A percentile compares a stretch with the other conserved stretches of the same genome.
Conservation (phyloP, 2,888 invertebrate species). For the Cantharis flavilabris region DNA sequence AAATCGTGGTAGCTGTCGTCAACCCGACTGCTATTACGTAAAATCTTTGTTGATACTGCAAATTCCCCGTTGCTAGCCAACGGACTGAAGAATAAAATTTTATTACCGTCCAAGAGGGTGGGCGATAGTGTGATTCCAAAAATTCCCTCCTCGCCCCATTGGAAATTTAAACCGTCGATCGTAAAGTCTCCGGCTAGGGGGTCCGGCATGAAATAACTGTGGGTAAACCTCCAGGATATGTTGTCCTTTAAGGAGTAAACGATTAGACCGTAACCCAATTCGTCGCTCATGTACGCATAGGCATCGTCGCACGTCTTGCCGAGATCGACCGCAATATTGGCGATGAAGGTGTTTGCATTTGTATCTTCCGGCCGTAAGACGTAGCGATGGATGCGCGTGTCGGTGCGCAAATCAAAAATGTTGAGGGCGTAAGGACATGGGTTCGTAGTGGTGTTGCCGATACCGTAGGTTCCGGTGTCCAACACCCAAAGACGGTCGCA, state of each 20-base stretch:
- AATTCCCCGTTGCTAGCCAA: slow-evolving; percentile 79
- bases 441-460: slow-evolving; percentile 74
- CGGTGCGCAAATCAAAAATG: slow-evolving; percentile 76
- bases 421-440: slow-evolving; percentile 80
- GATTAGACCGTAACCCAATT: slow-evolving; percentile 80
- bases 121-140: slow-evolving; percentile 72
- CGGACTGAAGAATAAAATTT: slow-evolving; percentile 78
- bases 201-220: slow-evolving; percentile 81
- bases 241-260: slow-evolving; percentile 78
- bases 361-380: slow-evolving; percentile 73
- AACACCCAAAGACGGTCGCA: slow-evolving; percentile 84
- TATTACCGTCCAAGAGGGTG: slow-evolving; percentile 66
- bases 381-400: slow-evolving; percentile 69
- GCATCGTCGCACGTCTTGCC: slow-evolving; percentile 76
- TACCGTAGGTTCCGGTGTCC: slow-evolving; percentile 82
- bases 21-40: slow-evolving; percentile 70
- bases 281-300: slow-evolving; percentile 81
- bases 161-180: slow-evolving; percentile 80
- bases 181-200: slow-evolving; percentile 79
- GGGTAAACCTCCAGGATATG: slow-evolving; percentile 78
- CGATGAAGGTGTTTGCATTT: slow-evolving; percentile 78
- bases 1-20: slow-evolving; percentile 75
- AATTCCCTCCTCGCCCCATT: slow-evolving; percentile 82
- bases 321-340: slow-evolving; percentile 83
- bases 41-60: slow-evolving; percentile 73